These are phyloP conservation scores for Periparus ater DNA, from an alignment of 2,797 vertebrate genomes.

Conservation along the genomic window DNA sequence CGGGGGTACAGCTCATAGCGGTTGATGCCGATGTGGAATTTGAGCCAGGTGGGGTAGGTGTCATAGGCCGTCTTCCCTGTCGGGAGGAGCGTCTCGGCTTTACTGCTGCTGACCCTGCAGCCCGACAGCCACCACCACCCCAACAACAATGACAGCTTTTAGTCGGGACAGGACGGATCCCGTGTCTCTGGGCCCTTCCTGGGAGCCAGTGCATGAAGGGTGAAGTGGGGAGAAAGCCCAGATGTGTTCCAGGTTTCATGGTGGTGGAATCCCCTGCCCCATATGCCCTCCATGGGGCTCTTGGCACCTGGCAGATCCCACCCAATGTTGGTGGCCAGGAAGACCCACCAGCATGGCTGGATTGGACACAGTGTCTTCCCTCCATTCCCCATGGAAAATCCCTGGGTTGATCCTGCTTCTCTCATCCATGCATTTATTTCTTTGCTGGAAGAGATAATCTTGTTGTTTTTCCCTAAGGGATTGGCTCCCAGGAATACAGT, in stretches of 20 bases:
- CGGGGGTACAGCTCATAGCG: constrained; percentile 82
- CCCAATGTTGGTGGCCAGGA: not conserved
- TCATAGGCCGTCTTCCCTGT: constrained; percentile 35
- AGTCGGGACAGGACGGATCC: not conserved
- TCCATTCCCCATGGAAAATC: not conserved
- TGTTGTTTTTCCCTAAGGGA: not conserved
- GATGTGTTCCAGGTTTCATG: not conserved
- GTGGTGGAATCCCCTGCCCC: rapidly evolving
- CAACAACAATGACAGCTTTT: constrained; percentile 33
- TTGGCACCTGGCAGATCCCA: not conserved
- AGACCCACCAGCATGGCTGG: rapidly evolving
- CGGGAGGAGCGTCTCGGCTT: constrained; percentile 42
- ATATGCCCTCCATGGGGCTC: not conserved
- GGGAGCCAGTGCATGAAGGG: not conserved
- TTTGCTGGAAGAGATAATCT: not conserved
- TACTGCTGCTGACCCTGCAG: constrained; percentile 60
- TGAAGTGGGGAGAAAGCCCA: not conserved
- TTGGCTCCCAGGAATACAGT: not conserved
- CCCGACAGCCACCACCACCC: not conserved
- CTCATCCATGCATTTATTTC: not conserved
- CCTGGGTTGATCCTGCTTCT: not conserved
- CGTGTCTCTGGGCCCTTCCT: rapidly evolving
- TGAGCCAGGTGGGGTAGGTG: constrained; percentile 78
- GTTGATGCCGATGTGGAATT: constrained; percentile 82
- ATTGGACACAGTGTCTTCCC: not conserved